Evolutionary conservation across 1,140 invertebrate species (phyloP).

Genomic region (Medauroidea extradentata): DNA sequence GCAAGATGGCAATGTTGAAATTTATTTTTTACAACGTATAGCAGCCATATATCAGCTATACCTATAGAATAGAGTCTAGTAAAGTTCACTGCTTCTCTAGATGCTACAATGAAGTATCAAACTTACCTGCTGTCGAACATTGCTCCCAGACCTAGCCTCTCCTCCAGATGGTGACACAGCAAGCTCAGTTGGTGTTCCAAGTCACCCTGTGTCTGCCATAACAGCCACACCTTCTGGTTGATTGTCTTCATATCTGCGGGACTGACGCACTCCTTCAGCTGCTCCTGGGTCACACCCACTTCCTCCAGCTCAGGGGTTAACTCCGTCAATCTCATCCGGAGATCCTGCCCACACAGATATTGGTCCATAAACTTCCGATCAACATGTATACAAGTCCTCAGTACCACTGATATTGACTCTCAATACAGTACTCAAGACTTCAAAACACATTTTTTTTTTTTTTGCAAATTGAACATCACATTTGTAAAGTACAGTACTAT

Average conservation of each 20-base stretch:
- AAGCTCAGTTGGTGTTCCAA: conserved; percentile 72
- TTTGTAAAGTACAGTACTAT: too few species aligned
- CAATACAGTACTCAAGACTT: too few species aligned
- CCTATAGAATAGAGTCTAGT: too few species aligned
- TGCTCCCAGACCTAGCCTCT: conserved; percentile 64
- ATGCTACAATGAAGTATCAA: not conserved
- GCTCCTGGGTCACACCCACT: conserved; percentile 68
- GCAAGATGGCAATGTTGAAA: too few species aligned
- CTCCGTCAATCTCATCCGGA: conserved; percentile 21
- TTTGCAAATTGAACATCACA: too few species aligned
- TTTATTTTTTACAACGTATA: too few species aligned
- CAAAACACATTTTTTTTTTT: too few species aligned
- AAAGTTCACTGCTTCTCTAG: too few species aligned
- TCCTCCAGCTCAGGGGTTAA: conserved; percentile 38
- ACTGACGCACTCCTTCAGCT: conserved; percentile 78
- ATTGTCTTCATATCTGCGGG: conserved; percentile 81
- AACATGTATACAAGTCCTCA: too few species aligned
- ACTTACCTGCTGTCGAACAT: conserved; percentile 61
- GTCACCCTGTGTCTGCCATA: conserved; percentile 73
- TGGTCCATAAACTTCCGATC: too few species aligned
- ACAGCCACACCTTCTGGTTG: conserved; percentile 67
- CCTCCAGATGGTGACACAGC: conserved; percentile 67
- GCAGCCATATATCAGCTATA: too few species aligned
- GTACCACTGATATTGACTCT: too few species aligned
- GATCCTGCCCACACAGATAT: conserved; percentile 16